Percentiles rank a stretch among this genome's conserved stretches.
phyloP scores from a whole-genome alignment of 2,888 invertebrate species.

The Mamestra brassicae region DNA sequence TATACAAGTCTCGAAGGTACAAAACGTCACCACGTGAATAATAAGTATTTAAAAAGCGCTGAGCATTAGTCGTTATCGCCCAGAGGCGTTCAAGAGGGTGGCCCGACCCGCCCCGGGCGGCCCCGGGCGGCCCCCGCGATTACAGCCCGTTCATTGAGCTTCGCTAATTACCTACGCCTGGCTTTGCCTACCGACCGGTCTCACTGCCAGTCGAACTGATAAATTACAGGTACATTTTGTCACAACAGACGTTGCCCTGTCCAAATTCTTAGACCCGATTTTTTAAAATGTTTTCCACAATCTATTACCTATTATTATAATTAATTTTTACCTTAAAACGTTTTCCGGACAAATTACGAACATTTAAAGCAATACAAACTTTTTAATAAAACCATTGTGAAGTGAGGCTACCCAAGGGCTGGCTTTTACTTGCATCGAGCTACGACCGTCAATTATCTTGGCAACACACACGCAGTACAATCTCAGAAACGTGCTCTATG shows the following conservation, averaged over 20 bases:
- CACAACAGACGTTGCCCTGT: neutral
- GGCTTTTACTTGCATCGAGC: no score
- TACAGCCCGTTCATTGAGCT: constrained; percentile 73
- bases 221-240: neutral
- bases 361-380: no score
- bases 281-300: no score
- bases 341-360: no score
- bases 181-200: neutral
- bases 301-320: no score
- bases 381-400: no score
- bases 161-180: constrained; percentile 72
- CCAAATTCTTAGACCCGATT: no score
- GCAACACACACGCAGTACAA: no score
- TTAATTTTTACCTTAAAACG: no score
- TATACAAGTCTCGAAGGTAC: neutral
- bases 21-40: constrained; percentile 23
- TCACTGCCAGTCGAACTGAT: neutral
- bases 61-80: constrained; percentile 56
- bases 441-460: no score
- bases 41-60: constrained; percentile 43
- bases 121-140: constrained; percentile 67
- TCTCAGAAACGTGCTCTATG: no score
- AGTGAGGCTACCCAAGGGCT: no score
- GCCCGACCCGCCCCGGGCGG: constrained; percentile 59
- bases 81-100: constrained; percentile 67